A percentile compares a stretch with the other conserved stretches of the same genome.
Evolutionary conservation across 2,797 vertebrate species (phyloP).

Genomic region (Spinibarbus caldwelli): DNA sequence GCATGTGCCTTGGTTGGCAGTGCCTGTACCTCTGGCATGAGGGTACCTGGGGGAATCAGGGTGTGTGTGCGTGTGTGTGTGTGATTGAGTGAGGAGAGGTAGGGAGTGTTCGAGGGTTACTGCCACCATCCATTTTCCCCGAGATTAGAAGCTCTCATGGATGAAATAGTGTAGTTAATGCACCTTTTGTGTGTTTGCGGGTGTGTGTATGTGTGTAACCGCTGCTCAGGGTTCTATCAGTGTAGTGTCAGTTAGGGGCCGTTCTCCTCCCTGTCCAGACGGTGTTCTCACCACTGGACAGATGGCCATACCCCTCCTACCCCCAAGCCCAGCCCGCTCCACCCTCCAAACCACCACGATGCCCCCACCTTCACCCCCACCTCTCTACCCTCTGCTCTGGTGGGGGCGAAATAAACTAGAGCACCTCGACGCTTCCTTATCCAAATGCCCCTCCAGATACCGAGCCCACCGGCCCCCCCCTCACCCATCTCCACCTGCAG

Average conservation of each 20-base stretch:
- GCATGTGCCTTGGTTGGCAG: slow-evolving; percentile 75
- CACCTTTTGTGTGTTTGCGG: slow-evolving; percentile 52
- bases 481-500: slow-evolving; percentile 54
- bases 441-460: slow-evolving; percentile 58
- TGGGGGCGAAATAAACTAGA: slow-evolving; percentile 55
- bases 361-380: slow-evolving; percentile 69
- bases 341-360: slow-evolving; percentile 65
- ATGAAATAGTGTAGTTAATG: slow-evolving; percentile 63
- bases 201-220: slow-evolving; percentile 56
- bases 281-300: slow-evolving; percentile 83
- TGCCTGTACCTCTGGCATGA: slow-evolving; percentile 79
- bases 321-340: slow-evolving; percentile 59
- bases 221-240: slow-evolving; percentile 59
- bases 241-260: slow-evolving; percentile 72
- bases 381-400: slow-evolving; percentile 63
- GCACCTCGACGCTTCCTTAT: slow-evolving; percentile 65
- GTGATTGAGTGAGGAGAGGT: slow-evolving; percentile 52
- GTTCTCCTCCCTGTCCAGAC: slow-evolving; percentile 78
- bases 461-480: slow-evolving; percentile 60
- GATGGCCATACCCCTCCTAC: slow-evolving; percentile 78
- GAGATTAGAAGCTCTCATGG: slow-evolving; percentile 63
- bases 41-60: slow-evolving; percentile 66
- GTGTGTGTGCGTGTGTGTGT: slow-evolving; percentile 55
- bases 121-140: slow-evolving; percentile 56
- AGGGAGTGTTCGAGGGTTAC: slow-evolving; percentile 54